phyloP scores from a whole-genome alignment of 2,797 vertebrate genomes.

The Diplodus sargus region DNA sequence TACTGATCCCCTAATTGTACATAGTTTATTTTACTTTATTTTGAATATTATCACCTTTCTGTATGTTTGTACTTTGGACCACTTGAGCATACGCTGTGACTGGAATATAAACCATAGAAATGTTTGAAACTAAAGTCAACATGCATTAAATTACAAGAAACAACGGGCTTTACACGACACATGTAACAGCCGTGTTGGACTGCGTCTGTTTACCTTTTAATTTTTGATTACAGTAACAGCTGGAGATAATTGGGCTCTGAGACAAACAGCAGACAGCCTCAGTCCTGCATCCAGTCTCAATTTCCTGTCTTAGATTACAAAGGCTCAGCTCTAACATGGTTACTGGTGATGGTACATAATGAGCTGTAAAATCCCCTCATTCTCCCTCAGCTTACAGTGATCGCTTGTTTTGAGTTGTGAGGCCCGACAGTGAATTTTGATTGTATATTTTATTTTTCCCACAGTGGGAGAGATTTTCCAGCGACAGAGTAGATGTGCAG shows the following conservation, averaged over 20 bases:
- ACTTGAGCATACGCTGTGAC: too few species aligned
- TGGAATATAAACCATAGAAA: too few species aligned
- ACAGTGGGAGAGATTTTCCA: not conserved
- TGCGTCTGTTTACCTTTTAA: slow-evolving; percentile 5
- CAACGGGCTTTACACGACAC: not conserved
- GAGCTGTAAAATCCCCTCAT: not conserved
- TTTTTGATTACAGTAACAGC: not conserved
- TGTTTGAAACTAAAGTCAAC: too few species aligned
- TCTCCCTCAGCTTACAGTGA: not conserved
- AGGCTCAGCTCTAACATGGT: not conserved
- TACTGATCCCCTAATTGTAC: too few species aligned
- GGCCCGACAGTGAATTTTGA: not conserved
- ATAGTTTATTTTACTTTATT: too few species aligned
- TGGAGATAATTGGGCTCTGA: slow-evolving; percentile 3
- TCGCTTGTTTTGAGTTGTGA: slow-evolving; percentile 1
- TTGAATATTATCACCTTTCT: too few species aligned
- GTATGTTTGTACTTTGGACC: too few species aligned
- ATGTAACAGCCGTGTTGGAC: not conserved
- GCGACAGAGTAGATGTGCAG: not conserved
- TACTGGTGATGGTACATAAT: not conserved
- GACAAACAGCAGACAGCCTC: slow-evolving; percentile 5
- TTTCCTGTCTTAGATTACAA: slow-evolving; percentile 26
- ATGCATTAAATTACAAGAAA: too few species aligned
- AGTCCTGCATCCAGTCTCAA: not conserved
- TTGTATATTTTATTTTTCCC: not conserved